Base-by-base conservation (phyloP, 2,888 invertebrate species). In the Stegana nigrithorax region DNA sequence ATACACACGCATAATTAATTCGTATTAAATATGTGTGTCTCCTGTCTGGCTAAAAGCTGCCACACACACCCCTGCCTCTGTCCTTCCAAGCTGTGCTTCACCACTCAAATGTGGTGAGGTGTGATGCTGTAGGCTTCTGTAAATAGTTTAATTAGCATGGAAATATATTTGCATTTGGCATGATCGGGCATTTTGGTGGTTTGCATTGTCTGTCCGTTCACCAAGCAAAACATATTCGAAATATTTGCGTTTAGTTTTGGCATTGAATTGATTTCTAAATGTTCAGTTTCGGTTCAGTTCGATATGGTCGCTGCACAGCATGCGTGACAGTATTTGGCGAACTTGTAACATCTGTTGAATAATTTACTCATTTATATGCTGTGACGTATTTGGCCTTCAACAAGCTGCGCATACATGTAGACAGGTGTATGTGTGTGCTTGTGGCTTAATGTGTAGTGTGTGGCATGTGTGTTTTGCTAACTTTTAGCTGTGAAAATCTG, bases 311-410 rank as follows among this genome's bases (percentile, higher is more conserved):
- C 39, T 17, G 17, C 21, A 50, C 50, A 26, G 50, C 26, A n/a
- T 14, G 14, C 39, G 14, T 39, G n/a, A 17, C 14, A 17, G 14
- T 6, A 39, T 29, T 39, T 39, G 5, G 39, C 39, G 8, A 4
- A 23, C 50, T 50, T 72, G 67, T 67, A 73, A 66, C 73, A 73
- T 67, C 67, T 73, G 73, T 73, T 67, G 51, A 63, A 73, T 73
- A 73, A 74, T 73, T 73, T 72, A 70, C 66, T 72, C 67, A 70
- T 74, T 73, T 73, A 72, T 70, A 73, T 73, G 73, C 73, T n/a
- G n/a, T n/a, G n/a, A n/a, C n/a, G n/a, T n/a, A n/a, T n/a, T n/a
- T n/a, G n/a, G n/a, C n/a, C n/a, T n/a, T n/a, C n/a, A n/a, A n/a
- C n/a, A n/a, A n/a, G n/a, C n/a, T n/a, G n/a, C n/a, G n/a, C n/a